Base-by-base conservation (phyloP, 2,113 vertebrate genomes). In the Hydrolagus affinis region DNA sequence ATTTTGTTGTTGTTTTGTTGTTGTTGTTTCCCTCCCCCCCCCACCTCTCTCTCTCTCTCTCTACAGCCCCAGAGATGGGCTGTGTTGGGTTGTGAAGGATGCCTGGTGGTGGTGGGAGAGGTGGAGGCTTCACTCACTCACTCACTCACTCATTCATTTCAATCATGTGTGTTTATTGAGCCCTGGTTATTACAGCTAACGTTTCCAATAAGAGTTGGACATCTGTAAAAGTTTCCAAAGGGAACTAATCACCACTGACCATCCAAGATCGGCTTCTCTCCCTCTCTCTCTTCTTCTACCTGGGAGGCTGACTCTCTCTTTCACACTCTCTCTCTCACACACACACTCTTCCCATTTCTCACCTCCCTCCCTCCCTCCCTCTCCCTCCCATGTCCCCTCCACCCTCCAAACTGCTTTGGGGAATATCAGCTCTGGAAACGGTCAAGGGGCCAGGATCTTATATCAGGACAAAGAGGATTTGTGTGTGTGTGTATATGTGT, bases 241-340 rank as follows among this genome's bases (percentile, higher is more conserved):
- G 77, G 25, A 83, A 62, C 44, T 12, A 7, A 1, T 25, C n/a
- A 14, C 11, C n/a, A 14, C 11, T 25, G 57, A 78, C 32, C 56
- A 23, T 23, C 56, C 11, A 23, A 60, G n/a, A n/a, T 56, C 59
- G n/a, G 0, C 17, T 93, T 93, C 92, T 90, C 91, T 88, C 87
- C 87, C 87, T 10, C 93, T 93, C 92, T 90, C 91, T 88, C 87
- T 87, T 87, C 19, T 21, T 4, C 32, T 57, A 25, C 15, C 4
- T 3, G 62, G 64, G 85, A 23, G 85, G 70, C 86, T 85, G 75
- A 86, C 0, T 69, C 32, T 59, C 87, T 75, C 73, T 85, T 87
- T 60, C 72, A 70, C 86, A 70, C 87, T 30, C 66, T 44, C 68
- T 88, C 77, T 62, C 64, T 86, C n/a, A n/a, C n/a, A n/a, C n/a